Evolutionary conservation across 2,113 vertebrate genomes (phyloP).

Genomic region (Gallinago media): DNA sequence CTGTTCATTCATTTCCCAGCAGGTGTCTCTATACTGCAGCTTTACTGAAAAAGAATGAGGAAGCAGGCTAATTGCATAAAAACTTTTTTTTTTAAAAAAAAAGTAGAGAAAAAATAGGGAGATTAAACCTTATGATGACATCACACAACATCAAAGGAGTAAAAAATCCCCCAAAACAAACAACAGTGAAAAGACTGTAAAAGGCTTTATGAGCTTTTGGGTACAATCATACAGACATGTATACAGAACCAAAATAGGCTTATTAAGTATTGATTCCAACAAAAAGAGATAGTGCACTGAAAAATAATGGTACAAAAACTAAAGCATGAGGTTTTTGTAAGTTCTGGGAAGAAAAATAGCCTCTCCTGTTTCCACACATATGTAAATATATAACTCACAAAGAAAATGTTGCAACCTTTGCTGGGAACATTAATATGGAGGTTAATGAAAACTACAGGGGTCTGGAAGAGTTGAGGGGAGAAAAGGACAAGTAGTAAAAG

Average conservation of each 20-base stretch:
- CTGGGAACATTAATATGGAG: not conserved
- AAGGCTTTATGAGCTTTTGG: not conserved
- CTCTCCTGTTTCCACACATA: not conserved
- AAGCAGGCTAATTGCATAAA: slow-evolving; percentile 57
- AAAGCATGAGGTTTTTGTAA: not conserved
- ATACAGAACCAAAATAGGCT: not conserved
- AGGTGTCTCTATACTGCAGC: slow-evolving; percentile 83
- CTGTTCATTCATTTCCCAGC: slow-evolving; percentile 81
- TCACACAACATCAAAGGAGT: not conserved
- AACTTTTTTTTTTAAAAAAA: not conserved
- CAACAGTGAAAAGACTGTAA: not conserved
- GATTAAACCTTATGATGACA: not conserved
- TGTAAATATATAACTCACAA: not conserved
- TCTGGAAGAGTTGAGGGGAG: not conserved
- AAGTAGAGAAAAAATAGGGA: not conserved
- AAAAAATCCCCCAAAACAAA: not conserved
- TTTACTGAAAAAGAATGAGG: slow-evolving; percentile 68
- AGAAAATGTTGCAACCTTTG: slow-evolving; percentile 11
- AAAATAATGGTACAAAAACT: not conserved
- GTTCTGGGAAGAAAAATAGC: not conserved
- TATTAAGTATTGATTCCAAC: not conserved
- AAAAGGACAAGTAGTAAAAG: not conserved
- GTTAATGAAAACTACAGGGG: slow-evolving; percentile 22
- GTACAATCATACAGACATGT: not conserved
- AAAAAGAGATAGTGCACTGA: not conserved